Evolutionary conservation across 2,113 vertebrate species (phyloP).

Genomic region (Megaleporinus macrocephalus): DNA sequence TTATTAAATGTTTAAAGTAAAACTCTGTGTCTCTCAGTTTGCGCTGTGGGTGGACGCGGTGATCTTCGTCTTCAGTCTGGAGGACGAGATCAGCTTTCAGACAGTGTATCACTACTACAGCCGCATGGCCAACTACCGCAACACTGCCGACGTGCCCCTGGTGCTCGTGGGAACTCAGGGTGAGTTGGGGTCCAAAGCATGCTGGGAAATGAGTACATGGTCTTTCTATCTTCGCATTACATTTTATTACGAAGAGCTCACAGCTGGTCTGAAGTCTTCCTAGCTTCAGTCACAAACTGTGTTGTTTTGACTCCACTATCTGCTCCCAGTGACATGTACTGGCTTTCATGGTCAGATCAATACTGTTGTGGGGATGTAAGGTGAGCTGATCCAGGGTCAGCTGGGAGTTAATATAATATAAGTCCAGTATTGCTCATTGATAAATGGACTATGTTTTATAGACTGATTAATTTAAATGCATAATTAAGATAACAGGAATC

Average conservation of each 20-base stretch:
- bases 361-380: too few species aligned
- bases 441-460: too few species aligned
- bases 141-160: slow-evolving; percentile 89
- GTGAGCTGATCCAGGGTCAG: too few species aligned
- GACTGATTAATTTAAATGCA: too few species aligned
- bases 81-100: slow-evolving; percentile 98
- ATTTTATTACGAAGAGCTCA: not conserved
- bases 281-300: too few species aligned
- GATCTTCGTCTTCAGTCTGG: slow-evolving; percentile 97
- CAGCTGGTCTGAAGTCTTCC: not conserved
- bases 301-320: too few species aligned
- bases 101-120: slow-evolving; percentile 98
- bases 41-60: slow-evolving; percentile 98
- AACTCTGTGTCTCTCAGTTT: slow-evolving; percentile 77
- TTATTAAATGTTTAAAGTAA: too few species aligned
- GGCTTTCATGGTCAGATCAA: too few species aligned
- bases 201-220: not conserved
- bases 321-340: too few species aligned
- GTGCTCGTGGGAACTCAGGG: slow-evolving; percentile 97
- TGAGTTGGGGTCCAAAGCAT: slow-evolving; percentile 59
- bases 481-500: too few species aligned
- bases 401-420: too few species aligned
- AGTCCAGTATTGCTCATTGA: too few species aligned
- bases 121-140: slow-evolving; percentile 91
- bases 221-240: not conserved